Conservation (phyloP, 2,113 vertebrate species). For the Catharus fuscescens region DNA sequence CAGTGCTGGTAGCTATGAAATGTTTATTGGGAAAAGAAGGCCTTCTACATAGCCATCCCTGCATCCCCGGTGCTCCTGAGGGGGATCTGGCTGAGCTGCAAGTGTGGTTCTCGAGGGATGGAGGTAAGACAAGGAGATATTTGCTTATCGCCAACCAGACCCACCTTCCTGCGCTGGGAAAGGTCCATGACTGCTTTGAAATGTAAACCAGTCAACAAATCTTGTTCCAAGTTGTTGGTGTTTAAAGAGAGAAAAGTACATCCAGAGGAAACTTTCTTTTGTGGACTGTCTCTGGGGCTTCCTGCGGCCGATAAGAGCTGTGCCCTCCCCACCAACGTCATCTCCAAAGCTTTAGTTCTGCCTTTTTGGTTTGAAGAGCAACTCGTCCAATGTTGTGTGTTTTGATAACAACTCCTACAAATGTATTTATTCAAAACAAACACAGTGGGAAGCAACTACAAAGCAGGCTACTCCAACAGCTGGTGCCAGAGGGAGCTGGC, state of each 20-base stretch:
- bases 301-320: neutral
- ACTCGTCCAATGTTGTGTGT: neutral
- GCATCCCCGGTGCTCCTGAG: accelerated
- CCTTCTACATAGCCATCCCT: neutral
- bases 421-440: constrained; percentile 28
- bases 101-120: accelerated
- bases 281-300: neutral
- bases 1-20: neutral
- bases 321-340: neutral
- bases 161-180: accelerated
- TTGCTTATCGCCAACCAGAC: neutral
- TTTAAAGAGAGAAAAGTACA: neutral
- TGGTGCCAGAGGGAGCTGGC: neutral
- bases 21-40: neutral
- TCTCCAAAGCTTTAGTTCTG: neutral
- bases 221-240: neutral
- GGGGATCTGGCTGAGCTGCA: neutral
- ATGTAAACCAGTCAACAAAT: neutral
- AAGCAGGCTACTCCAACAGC: neutral
- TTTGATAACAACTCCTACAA: neutral
- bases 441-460: neutral
- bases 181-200: neutral
- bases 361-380: neutral
- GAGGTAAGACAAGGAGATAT: neutral
- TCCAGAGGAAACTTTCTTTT: neutral